Conservation (phyloP, 2,888 invertebrate genomes). For the Noctuana brunneofusca region DNA sequence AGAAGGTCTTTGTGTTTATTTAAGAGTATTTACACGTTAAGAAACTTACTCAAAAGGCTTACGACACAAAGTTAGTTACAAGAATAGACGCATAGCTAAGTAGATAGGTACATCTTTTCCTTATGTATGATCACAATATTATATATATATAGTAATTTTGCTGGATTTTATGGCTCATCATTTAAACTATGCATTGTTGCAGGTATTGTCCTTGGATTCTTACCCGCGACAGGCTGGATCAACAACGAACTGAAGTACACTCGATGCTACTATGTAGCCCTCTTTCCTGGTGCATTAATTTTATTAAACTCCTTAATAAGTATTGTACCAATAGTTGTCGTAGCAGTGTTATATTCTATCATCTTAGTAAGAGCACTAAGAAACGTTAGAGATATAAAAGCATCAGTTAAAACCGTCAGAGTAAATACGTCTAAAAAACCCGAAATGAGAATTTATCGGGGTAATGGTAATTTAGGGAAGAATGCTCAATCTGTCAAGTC, state of each 20-base stretch:
- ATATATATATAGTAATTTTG: neutral
- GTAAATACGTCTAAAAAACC: conserved; percentile 46
- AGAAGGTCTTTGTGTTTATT: neutral
- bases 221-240: conserved; percentile 84
- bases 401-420: conserved; percentile 52
- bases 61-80: neutral
- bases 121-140: conserved; percentile 4
- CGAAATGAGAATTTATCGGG: conserved; percentile 62
- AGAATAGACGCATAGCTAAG: neutral
- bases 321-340: conserved; percentile 72
- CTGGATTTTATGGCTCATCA: neutral
- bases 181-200: conserved; percentile 43
- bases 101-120: neutral
- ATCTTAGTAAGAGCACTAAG: conserved; percentile 83
- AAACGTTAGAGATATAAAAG: conserved; percentile 64
- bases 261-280: conserved; percentile 81
- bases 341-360: conserved; percentile 80
- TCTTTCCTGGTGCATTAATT: conserved; percentile 81
- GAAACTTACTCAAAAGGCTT: no score
- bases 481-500: conserved; percentile 45
- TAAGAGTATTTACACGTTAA: neutral
- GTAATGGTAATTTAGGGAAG: conserved; percentile 45
- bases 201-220: conserved; percentile 83
- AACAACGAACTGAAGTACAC: conserved; percentile 55
- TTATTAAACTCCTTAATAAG: conserved; percentile 81